Conservation (phyloP, 2,797 vertebrate genomes). For the Vultur gryphus region DNA sequence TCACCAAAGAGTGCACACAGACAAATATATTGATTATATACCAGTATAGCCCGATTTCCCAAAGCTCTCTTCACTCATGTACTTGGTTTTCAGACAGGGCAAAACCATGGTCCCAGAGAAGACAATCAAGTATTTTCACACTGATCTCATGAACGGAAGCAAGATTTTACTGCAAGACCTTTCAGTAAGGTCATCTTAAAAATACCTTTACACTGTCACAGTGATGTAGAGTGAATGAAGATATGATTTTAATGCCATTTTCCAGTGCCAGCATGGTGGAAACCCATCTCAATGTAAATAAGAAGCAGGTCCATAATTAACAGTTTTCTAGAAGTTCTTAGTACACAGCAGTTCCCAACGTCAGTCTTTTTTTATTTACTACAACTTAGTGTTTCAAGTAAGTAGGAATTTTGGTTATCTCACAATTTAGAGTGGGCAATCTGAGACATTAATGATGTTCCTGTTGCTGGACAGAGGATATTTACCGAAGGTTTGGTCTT, state of each 20-base stretch:
- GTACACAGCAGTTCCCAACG: neutral
- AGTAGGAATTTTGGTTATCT: neutral
- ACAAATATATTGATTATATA: neutral
- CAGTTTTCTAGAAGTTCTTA: neutral
- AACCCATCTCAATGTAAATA: neutral
- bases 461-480: neutral
- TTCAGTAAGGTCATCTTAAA: neutral
- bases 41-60: neutral
- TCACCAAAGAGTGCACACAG: neutral
- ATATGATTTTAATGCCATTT: neutral
- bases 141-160: neutral
- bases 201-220: neutral
- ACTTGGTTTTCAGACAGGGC: neutral
- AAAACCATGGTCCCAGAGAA: neutral
- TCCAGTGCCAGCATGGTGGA: neutral
- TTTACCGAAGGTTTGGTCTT: neutral
- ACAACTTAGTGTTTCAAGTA: neutral
- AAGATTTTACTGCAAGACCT: neutral
- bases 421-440: neutral
- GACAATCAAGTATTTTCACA: neutral
- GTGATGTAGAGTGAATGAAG: neutral
- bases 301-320: neutral
- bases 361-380: neutral
- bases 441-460: neutral
- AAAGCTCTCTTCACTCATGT: neutral